These are phyloP conservation scores for Mimas tiliae DNA, from an alignment of 2,888 invertebrate species.

Conservation along the genomic window DNA sequence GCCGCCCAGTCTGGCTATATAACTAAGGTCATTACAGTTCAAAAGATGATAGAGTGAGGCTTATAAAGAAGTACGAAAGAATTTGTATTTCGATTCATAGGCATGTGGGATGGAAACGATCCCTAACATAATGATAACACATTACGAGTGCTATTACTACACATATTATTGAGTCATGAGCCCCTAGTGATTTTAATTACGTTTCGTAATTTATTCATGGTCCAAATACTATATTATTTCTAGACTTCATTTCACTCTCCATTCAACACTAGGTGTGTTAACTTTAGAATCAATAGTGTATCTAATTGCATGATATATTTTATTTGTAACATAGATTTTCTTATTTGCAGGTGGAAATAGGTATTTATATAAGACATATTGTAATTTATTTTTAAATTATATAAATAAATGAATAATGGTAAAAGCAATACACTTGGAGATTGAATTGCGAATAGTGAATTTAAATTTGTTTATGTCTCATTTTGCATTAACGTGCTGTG, in stretches of 20 bases:
- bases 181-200: not conserved
- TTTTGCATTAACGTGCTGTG: not conserved
- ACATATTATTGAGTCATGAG: not conserved
- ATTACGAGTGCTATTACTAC: not conserved
- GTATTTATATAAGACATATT: not conserved
- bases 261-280: not conserved
- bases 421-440: not conserved
- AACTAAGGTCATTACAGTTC: too few species aligned
- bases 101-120: too few species aligned
- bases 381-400: conserved; percentile 1
- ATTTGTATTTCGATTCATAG: too few species aligned
- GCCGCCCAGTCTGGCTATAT: too few species aligned
- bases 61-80: too few species aligned
- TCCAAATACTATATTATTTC: conserved; percentile 6
- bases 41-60: too few species aligned
- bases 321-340: conserved; percentile 2
- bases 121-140: not conserved
- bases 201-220: conserved; percentile 12
- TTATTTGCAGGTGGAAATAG: not conserved
- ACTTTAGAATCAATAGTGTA: conserved; percentile 12
- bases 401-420: not conserved
- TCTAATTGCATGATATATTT: conserved; percentile 13
- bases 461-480: not conserved
- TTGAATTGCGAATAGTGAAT: not conserved
- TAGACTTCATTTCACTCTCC: conserved; percentile 1